Percentiles rank a stretch among this genome's conserved stretches.
These are phyloP conservation scores for Stichopus chloronotus DNA, from an alignment of 35 echinoderm and acorn worm genomes.

Conservation along the genomic window DNA sequence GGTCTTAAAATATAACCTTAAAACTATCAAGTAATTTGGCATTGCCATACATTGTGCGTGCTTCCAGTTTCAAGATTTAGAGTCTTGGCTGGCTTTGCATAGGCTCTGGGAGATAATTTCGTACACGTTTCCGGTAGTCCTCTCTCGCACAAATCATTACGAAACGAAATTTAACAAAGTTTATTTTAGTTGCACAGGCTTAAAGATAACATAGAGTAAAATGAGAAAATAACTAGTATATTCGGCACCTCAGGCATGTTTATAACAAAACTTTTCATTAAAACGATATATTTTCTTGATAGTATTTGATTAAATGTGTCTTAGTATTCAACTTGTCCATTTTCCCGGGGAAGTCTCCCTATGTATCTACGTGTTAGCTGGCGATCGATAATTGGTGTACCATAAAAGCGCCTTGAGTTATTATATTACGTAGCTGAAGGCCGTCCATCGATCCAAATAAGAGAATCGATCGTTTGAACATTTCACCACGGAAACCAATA, in stretches of 20 bases:
- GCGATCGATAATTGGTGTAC: conserved; percentile 3
- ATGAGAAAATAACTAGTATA: neutral
- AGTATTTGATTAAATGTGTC: conserved; percentile 3
- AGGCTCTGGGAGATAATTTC: no score
- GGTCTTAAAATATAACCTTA: no score
- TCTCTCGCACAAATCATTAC: no score
- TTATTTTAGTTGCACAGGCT: no score
- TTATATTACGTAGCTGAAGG: conserved; percentile 6
- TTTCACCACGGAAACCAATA: neutral
- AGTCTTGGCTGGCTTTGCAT: no score
- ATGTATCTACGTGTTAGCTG: neutral
- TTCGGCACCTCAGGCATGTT: neutral
- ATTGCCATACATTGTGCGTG: no score
- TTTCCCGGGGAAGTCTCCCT: neutral
- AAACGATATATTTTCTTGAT: neutral
- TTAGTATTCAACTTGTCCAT: neutral
- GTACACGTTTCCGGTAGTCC: no score
- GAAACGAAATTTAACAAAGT: no score
- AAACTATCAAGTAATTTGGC: no score
- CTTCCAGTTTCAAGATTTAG: no score
- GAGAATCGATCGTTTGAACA: neutral
- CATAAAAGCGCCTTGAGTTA: conserved; percentile 14
- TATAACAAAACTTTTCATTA: neutral
- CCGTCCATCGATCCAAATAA: neutral
- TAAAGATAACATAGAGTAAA: no score